Evolutionary conservation across 2,113 vertebrate species (phyloP).

Genomic region (Pollimyrus isidori): DNA sequence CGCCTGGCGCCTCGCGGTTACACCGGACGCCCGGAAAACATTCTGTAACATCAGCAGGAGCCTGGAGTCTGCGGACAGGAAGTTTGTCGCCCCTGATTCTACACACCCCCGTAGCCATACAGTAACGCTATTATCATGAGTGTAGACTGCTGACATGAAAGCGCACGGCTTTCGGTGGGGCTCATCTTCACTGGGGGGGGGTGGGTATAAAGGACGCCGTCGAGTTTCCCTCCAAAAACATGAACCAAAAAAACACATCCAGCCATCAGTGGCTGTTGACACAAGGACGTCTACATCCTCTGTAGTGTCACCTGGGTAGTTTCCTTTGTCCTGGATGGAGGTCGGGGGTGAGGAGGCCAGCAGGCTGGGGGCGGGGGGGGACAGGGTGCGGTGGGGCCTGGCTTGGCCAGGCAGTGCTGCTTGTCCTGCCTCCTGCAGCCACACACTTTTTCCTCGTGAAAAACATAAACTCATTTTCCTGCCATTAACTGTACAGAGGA

Average conservation of each 20-base stretch:
- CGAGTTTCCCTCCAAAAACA: neutral
- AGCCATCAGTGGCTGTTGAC: neutral
- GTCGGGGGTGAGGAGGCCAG: neutral
- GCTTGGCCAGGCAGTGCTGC: neutral
- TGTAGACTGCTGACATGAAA: neutral
- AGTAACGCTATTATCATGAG: neutral
- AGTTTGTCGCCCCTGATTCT: neutral
- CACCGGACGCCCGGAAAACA: neutral
- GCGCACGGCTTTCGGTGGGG: no score
- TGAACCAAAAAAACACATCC: neutral
- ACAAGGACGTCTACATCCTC: neutral
- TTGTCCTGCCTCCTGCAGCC: neutral
- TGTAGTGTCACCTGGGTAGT: neutral
- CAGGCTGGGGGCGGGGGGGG: neutral
- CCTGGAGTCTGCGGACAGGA: neutral
- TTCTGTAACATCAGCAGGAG: neutral
- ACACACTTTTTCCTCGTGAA: neutral
- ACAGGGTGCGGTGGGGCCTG: neutral
- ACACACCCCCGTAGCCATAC: neutral
- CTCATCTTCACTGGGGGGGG: neutral
- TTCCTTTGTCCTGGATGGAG: slow-evolving; percentile 11
- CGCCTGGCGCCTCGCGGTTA: neutral
- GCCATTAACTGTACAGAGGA: slow-evolving; percentile 12
- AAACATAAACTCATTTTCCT: slow-evolving; percentile 8
- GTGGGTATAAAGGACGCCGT: neutral